These are phyloP conservation scores for Python bivittatus DNA, from an alignment of 2,113 vertebrate species.

Conservation along the genomic window DNA sequence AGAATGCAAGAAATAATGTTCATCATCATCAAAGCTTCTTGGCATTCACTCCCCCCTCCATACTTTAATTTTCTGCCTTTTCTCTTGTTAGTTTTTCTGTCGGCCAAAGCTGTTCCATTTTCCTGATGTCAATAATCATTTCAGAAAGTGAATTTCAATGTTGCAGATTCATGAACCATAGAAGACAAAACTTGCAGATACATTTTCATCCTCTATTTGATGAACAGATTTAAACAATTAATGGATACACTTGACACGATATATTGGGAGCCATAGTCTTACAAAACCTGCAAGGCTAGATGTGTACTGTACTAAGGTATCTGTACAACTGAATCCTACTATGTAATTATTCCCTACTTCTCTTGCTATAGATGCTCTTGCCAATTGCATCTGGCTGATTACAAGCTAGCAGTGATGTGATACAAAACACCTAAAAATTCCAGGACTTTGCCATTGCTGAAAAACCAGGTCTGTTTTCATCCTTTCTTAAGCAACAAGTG, in stretches of 20 bases:
- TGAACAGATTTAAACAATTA: neutral
- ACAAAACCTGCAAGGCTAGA: neutral
- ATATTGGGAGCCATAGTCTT: neutral
- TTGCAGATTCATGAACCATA: neutral
- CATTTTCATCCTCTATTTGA: neutral
- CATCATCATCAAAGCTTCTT: neutral
- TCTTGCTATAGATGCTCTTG: neutral
- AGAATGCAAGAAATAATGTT: neutral
- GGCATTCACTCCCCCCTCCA: neutral
- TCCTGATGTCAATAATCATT: constrained; percentile 16
- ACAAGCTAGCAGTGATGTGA: neutral
- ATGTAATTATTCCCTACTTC: neutral
- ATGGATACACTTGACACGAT: constrained; percentile 4
- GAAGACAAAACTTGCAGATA: neutral
- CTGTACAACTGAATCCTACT: neutral
- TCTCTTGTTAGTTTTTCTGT: neutral
- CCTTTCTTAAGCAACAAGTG: neutral
- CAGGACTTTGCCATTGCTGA: neutral
- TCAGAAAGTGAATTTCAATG: constrained; percentile 16
- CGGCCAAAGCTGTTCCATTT: constrained; percentile 8
- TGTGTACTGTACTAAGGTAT: neutral
- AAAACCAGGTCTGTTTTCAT: neutral
- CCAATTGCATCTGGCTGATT: neutral
- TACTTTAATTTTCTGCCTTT: neutral
- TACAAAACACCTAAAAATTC: neutral